Conservation (phyloP, 2,113 vertebrate species). For the Paralichthys olivaceus region DNA sequence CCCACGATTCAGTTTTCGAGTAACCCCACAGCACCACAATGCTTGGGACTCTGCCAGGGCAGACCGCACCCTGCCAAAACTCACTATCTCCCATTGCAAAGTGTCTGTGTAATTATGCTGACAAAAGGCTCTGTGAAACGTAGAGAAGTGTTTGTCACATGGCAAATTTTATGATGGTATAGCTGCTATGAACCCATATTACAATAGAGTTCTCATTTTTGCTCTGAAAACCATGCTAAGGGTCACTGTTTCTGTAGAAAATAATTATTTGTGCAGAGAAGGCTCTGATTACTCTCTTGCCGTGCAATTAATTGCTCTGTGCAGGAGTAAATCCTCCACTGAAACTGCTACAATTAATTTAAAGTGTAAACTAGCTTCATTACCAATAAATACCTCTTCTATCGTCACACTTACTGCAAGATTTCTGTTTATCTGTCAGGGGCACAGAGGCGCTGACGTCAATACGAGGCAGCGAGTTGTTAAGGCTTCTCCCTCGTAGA, state of each 20-base stretch:
- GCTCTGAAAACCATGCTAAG: background rate
- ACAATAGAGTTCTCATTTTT: background rate
- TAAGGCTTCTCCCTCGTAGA: background rate
- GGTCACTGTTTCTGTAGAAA: background rate
- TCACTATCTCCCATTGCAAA: constrained; percentile 34
- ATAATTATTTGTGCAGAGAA: background rate
- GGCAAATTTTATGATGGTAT: constrained; percentile 18
- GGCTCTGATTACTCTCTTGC: background rate
- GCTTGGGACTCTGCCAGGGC: constrained; percentile 41
- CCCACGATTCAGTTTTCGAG: constrained; percentile 40
- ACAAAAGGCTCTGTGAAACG: constrained; percentile 27
- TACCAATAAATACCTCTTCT: background rate
- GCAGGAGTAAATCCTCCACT: background rate
- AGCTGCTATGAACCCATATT: background rate
- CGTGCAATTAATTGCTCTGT: background rate
- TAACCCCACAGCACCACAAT: constrained; percentile 40
- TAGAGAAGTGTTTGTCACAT: background rate
- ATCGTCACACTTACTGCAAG: background rate
- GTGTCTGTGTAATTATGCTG: constrained; percentile 34
- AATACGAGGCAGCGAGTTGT: background rate
- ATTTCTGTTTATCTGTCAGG: constrained; percentile 1
- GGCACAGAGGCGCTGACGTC: background rate
- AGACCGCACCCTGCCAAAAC: constrained; percentile 46
- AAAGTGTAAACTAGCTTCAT: constrained; percentile 4
- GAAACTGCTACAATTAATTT: background rate